Conservation (phyloP, 2,797 vertebrate genomes). For the Steatocranus sp. region DNA sequence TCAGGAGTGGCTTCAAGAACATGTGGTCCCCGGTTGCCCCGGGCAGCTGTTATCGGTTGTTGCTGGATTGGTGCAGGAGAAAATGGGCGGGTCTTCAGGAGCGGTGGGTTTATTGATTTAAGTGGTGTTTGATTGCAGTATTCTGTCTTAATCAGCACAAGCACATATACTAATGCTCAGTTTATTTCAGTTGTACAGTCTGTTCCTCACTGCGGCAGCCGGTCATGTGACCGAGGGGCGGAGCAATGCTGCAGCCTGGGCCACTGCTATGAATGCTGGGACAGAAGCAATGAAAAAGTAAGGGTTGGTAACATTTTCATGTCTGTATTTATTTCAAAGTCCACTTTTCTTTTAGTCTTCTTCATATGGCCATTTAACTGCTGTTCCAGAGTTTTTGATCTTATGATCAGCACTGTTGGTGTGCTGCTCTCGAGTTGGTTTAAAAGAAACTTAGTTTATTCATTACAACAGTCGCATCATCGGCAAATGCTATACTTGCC, state of each 20-base stretch:
- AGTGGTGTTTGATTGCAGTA: no score
- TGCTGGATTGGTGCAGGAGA: constrained; percentile 83
- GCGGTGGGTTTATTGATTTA: constrained; percentile 61
- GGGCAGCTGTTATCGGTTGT: constrained; percentile 76
- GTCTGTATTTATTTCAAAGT: background rate
- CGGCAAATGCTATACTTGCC: background rate
- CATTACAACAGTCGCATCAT: background rate
- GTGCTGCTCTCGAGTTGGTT: background rate
- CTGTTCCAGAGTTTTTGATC: background rate
- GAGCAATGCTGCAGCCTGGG: constrained; percentile 74
- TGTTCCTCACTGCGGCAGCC: constrained; percentile 88
- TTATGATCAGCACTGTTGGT: background rate
- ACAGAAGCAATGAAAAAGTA: constrained; percentile 87
- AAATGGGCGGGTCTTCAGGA: constrained; percentile 94
- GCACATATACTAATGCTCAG: background rate
- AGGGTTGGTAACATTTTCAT: background rate
- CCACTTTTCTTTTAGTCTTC: background rate
- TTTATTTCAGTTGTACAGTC: constrained; percentile 82
- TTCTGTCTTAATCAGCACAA: background rate
- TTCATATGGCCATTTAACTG: background rate
- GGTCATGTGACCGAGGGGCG: constrained; percentile 63
- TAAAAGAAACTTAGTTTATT: background rate
- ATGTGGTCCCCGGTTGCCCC: constrained; percentile 69
- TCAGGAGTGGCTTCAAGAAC: constrained; percentile 76
- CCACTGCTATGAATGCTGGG: constrained; percentile 85